phyloP scores from a whole-genome alignment of 2,113 vertebrate species.

The Zosterops pallidus region DNA sequence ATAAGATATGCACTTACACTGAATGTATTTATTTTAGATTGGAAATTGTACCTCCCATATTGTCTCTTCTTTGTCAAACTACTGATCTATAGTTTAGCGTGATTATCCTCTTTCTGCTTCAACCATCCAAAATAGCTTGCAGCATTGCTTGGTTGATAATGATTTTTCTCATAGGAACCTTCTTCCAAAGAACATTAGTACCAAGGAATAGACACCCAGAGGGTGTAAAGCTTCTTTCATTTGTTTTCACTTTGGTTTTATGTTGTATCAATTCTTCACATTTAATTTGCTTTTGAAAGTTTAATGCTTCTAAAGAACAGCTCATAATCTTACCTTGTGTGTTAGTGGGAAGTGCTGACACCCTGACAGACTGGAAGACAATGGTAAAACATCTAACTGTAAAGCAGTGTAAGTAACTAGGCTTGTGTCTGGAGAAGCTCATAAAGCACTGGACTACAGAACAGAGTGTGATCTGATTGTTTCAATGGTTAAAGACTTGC shows the following conservation, averaged over 20 bases:
- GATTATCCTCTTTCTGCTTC: constrained; percentile 53
- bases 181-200: constrained; percentile 10
- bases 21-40: background rate
- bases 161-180: constrained; percentile 41
- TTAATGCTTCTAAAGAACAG: background rate
- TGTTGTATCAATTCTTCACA: constrained; percentile 21
- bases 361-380: background rate
- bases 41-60: background rate
- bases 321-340: background rate
- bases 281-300: constrained; percentile 11
- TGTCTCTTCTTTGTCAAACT: constrained; percentile 25
- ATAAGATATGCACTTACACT: background rate
- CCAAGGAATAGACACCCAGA: background rate
- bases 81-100: constrained; percentile 32
- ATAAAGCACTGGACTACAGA: background rate
- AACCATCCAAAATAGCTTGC: constrained; percentile 30
- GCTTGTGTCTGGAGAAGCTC: background rate
- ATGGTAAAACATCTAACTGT: background rate
- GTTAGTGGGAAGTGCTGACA: background rate
- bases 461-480: background rate
- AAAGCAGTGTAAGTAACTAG: constrained; percentile 18
- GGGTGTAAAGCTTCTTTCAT: background rate
- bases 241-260: background rate
- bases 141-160: constrained; percentile 8
- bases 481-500: background rate